Evolutionary conservation across 1,140 invertebrate genomes (phyloP).

Genomic region (Thaumatotibia leucotreta): DNA sequence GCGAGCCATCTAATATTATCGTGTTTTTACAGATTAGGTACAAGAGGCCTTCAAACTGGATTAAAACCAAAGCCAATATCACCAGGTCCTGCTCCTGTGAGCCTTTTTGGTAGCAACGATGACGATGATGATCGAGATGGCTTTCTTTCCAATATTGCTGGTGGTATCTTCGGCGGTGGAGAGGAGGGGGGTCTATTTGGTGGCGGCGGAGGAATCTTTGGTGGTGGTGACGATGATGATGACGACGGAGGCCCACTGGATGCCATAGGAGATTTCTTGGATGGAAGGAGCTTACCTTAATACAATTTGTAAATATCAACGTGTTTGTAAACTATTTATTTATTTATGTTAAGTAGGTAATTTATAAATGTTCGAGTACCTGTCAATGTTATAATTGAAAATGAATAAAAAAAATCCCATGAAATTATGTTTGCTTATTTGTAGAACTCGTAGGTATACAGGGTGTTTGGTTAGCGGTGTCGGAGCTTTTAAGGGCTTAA

Average conservation of each 20-base stretch:
- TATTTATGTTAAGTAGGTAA: neutral
- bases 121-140: conserved; percentile 36
- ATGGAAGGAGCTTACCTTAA: conserved; percentile 25
- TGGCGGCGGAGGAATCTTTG: conserved; percentile 40
- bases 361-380: too few species aligned
- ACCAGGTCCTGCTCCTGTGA: conserved; percentile 51
- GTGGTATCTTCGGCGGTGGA: conserved; percentile 28
- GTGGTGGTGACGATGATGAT: conserved; percentile 37
- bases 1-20: neutral
- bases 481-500: too few species aligned
- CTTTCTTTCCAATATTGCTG: conserved; percentile 27
- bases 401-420: too few species aligned
- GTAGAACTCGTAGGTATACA: too few species aligned
- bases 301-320: too few species aligned
- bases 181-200: conserved; percentile 30
- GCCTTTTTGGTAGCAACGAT: conserved; percentile 50
- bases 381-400: too few species aligned
- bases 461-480: too few species aligned
- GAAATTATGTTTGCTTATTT: too few species aligned
- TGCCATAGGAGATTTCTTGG: conserved; percentile 54
- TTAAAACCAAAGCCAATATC: conserved; percentile 63
- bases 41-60: conserved; percentile 60
- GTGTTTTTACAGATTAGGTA: conserved; percentile 56
- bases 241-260: conserved; percentile 42
- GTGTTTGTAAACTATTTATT: neutral